These are phyloP conservation scores for Margaritifera margaritifera DNA, from an alignment of 2,888 invertebrate genomes.

Conservation along the genomic window DNA sequence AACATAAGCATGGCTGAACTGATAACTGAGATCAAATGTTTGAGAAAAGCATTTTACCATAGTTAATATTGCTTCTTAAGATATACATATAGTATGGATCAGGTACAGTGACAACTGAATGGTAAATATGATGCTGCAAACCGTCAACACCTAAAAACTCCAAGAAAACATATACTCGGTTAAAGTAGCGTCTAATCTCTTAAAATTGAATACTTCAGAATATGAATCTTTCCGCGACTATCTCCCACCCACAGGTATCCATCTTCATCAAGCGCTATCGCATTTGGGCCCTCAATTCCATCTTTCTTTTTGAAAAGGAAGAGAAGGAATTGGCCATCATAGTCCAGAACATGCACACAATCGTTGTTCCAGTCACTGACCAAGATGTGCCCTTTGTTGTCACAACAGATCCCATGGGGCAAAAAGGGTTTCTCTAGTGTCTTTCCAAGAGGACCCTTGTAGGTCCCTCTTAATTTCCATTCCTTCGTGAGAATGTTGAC, in stretches of 20 bases:
- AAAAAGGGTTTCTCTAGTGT: constrained; percentile 38
- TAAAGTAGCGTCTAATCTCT: constrained; percentile 8
- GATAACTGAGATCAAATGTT: too few species aligned
- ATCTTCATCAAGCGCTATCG: constrained; percentile 35
- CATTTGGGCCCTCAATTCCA: constrained; percentile 38
- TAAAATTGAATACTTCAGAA: constrained; percentile 30
- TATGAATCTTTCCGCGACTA: constrained; percentile 34
- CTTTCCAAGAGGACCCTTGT: constrained; percentile 26
- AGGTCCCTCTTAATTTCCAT: constrained; percentile 29
- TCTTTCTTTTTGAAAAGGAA: constrained; percentile 31
- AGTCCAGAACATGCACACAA: constrained; percentile 38
- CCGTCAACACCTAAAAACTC: too few species aligned
- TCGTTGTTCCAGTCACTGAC: constrained; percentile 49
- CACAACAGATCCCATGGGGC: constrained; percentile 43
- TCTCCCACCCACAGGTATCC: constrained; percentile 44
- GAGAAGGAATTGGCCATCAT: constrained; percentile 34
- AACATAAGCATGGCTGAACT: too few species aligned
- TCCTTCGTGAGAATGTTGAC: constrained; percentile 32
- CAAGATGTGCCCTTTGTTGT: constrained; percentile 38
- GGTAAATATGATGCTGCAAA: too few species aligned
- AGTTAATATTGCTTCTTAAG: too few species aligned
- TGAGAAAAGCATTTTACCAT: too few species aligned
- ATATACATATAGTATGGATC: too few species aligned
- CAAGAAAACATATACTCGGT: too few species aligned
- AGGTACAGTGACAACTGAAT: too few species aligned